Conservation (phyloP, 1,140 invertebrate species). For the Drosophila nigrodunni region DNA sequence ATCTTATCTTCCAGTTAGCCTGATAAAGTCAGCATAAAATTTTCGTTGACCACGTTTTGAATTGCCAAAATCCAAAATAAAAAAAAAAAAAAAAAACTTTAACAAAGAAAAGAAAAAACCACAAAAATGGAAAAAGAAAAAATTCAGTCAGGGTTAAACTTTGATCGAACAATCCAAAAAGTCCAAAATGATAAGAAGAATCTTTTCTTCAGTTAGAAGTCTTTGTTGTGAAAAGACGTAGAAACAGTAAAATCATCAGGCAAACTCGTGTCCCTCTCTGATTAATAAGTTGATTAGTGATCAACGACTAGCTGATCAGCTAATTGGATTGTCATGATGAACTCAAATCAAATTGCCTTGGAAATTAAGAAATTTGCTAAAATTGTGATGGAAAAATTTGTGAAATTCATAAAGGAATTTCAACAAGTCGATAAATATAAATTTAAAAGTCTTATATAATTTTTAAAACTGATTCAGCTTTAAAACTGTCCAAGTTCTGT, state of each 20-base stretch:
- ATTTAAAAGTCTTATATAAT: too few relatives aligned
- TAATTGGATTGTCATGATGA: conserved; percentile 59
- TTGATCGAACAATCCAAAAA: conserved; percentile 22
- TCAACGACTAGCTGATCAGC: conserved; percentile 32
- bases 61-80: conserved; percentile 6
- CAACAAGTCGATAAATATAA: not conserved
- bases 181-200: conserved; percentile 31
- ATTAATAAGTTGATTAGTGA: conserved; percentile 42
- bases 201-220: conserved; percentile 15
- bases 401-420: conserved; percentile 1
- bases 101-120: conserved; percentile 13
- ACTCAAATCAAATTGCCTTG: conserved; percentile 26
- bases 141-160: conserved; percentile 32
- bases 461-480: too few relatives aligned
- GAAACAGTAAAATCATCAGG: not conserved
- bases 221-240: too few relatives aligned
- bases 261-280: conserved; percentile 15
- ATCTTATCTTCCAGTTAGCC: conserved; percentile 40
- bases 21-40: conserved; percentile 46
- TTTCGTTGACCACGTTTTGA: conserved; percentile 50
- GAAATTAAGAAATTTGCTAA: conserved; percentile 11
- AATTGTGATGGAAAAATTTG: conserved; percentile 2
- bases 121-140: conserved; percentile 4
- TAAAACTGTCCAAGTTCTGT: not conserved
- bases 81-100: conserved; percentile 30